Percentiles rank a stretch among this genome's conserved stretches.
These are phyloP conservation scores for Tribolium castaneum DNA, from an alignment of 1,140 invertebrate genomes.

Conservation along the genomic window DNA sequence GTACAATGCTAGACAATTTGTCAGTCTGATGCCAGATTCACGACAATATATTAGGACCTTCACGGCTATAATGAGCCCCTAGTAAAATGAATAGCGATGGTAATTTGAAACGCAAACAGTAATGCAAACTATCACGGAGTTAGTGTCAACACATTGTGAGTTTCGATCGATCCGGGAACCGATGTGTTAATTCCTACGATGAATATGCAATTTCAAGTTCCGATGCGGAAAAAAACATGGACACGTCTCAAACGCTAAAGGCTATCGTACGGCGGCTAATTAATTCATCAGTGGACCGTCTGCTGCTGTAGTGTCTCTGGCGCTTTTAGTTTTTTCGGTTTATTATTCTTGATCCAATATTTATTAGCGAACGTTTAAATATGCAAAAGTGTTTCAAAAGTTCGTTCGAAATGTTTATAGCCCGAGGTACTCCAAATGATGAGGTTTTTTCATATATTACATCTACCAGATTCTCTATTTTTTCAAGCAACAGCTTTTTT, in stretches of 20 bases:
- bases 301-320: not conserved
- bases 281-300: slow-evolving; percentile 1
- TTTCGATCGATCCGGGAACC: slow-evolving; percentile 1
- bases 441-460: too few relatives aligned
- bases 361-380: not conserved
- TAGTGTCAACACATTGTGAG: slow-evolving; percentile 44
- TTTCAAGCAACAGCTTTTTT: too few relatives aligned
- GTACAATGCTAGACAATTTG: slow-evolving; percentile 29
- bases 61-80: slow-evolving; percentile 12
- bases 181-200: slow-evolving; percentile 41
- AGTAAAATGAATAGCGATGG: slow-evolving; percentile 44
- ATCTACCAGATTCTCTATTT: too few relatives aligned
- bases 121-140: slow-evolving; percentile 44
- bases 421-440: too few relatives aligned
- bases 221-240: not conserved
- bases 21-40: slow-evolving; percentile 26
- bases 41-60: slow-evolving; percentile 34
- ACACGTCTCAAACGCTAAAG: slow-evolving; percentile 4
- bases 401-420: not conserved
- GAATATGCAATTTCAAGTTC: slow-evolving; percentile 37
- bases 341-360: not conserved
- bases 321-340: not conserved
- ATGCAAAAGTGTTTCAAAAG: not conserved
- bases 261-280: not conserved
- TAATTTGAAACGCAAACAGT: slow-evolving; percentile 44